phyloP scores from a whole-genome alignment of 2,888 invertebrate species.

The Seira ritae region DNA sequence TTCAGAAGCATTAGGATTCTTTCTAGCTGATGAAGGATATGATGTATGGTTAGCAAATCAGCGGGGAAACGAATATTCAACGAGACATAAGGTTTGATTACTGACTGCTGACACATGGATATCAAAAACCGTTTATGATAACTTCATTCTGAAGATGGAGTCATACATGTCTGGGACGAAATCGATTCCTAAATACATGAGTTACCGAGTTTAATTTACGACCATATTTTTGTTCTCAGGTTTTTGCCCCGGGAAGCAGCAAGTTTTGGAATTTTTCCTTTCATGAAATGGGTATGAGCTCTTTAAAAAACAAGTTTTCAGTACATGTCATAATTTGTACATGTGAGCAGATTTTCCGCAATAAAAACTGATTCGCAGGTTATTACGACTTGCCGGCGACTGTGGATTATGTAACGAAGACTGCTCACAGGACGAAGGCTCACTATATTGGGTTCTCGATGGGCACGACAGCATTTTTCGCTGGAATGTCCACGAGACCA shows the following conservation, averaged over 20 bases:
- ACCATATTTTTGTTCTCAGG: too few relatives aligned
- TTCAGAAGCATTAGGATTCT: slow-evolving; percentile 26
- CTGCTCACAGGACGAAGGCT: not conserved
- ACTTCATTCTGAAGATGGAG: too few relatives aligned
- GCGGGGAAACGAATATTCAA: slow-evolving; percentile 39
- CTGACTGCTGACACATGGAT: too few relatives aligned
- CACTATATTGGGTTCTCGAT: slow-evolving; percentile 52
- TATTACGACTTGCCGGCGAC: slow-evolving; percentile 55
- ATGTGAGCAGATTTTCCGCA: not conserved
- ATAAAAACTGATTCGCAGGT: slow-evolving; percentile 3
- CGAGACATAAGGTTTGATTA: not conserved
- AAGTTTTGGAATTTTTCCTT: slow-evolving; percentile 44
- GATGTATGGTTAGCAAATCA: slow-evolving; percentile 41
- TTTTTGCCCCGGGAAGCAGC: not conserved
- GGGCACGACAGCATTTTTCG: slow-evolving; percentile 52
- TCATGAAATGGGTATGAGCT: slow-evolving; percentile 34
- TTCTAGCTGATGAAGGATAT: slow-evolving; percentile 36
- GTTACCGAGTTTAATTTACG: too few relatives aligned
- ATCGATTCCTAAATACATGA: too few relatives aligned
- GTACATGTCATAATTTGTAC: not conserved
- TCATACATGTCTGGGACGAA: too few relatives aligned
- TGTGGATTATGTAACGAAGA: slow-evolving; percentile 48
- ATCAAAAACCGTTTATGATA: too few relatives aligned
- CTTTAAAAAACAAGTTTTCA: not conserved
- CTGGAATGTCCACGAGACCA: slow-evolving; percentile 28